phyloP scores from a whole-genome alignment of 2,888 invertebrate genomes.

The Furcula furcula region DNA sequence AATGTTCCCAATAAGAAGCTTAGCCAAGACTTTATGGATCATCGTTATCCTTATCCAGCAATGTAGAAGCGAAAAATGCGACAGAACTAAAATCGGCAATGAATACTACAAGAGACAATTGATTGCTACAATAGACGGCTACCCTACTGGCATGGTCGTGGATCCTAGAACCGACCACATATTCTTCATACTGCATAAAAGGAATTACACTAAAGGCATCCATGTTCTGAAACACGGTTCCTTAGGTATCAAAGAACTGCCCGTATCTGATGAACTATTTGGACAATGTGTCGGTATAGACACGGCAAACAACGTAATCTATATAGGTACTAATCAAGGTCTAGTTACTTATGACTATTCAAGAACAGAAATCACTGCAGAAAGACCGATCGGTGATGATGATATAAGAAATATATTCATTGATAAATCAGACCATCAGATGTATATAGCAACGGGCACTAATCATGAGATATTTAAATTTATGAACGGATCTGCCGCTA shows the following conservation, averaged over 20 bases:
- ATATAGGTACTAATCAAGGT: slow-evolving; percentile 72
- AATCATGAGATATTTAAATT: slow-evolving; percentile 66
- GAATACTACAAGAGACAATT: slow-evolving; percentile 67
- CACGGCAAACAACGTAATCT: slow-evolving; percentile 46
- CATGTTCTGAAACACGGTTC: slow-evolving; percentile 65
- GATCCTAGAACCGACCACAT: slow-evolving; percentile 67
- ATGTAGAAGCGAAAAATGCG: slow-evolving; percentile 54
- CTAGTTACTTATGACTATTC: slow-evolving; percentile 62
- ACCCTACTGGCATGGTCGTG: slow-evolving; percentile 62
- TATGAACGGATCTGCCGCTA: slow-evolving; percentile 65
- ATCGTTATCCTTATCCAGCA: slow-evolving; percentile 25
- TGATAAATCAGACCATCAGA: slow-evolving; percentile 60
- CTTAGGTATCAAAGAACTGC: slow-evolving; percentile 61
- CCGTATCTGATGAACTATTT: slow-evolving; percentile 57
- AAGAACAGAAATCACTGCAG: slow-evolving; percentile 57
- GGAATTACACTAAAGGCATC: slow-evolving; percentile 70
- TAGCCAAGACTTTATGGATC: slow-evolving; percentile 25
- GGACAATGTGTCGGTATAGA: slow-evolving; percentile 71
- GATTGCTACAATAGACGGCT: slow-evolving; percentile 68
- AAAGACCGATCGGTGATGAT: slow-evolving; percentile 70
- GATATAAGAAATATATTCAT: slow-evolving; percentile 68
- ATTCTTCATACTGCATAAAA: slow-evolving; percentile 68
- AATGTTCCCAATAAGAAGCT: slow-evolving; percentile 34
- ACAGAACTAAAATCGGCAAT: slow-evolving; percentile 60
- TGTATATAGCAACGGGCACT: slow-evolving; percentile 67